phyloP scores from a whole-genome alignment of 2,113 vertebrate species.

The Dicentrarchus labrax region DNA sequence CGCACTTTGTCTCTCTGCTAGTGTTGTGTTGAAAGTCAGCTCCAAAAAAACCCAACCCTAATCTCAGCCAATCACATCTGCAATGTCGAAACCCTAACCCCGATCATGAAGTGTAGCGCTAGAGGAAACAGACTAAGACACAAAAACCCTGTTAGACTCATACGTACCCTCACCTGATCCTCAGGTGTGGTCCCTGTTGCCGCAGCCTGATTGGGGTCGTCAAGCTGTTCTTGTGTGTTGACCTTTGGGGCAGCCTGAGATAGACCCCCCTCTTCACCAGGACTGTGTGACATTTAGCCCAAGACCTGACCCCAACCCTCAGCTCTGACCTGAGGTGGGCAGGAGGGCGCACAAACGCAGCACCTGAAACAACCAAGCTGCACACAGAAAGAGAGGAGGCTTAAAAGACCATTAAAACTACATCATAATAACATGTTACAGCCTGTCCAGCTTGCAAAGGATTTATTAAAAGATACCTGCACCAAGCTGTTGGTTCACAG shows the following conservation, averaged over 20 bases:
- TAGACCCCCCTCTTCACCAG: conserved; percentile 59
- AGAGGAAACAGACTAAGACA: neutral
- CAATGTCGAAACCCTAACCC: neutral
- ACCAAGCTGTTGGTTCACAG: neutral
- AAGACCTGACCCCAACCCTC: conserved; percentile 33
- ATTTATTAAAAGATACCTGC: neutral
- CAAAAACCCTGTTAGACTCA: neutral
- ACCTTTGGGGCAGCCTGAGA: conserved; percentile 52
- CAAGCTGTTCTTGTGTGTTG: conserved; percentile 39
- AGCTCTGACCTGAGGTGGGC: conserved; percentile 31
- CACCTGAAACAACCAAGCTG: conserved; percentile 32
- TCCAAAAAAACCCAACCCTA: neutral
- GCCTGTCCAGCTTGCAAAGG: neutral
- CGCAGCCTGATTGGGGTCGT: conserved; percentile 26
- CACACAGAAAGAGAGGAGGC: neutral
- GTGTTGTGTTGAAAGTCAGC: no score
- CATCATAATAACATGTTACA: neutral
- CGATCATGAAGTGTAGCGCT: neutral
- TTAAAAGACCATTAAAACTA: neutral
- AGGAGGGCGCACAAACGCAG: conserved; percentile 1
- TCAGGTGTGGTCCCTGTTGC: conserved; percentile 33
- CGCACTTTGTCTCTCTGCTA: no score
- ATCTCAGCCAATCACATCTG: neutral
- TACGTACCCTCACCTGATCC: conserved; percentile 53
- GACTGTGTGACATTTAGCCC: conserved; percentile 71